phyloP scores from a whole-genome alignment of 2,113 vertebrate species.

The Pao palembangensis region DNA sequence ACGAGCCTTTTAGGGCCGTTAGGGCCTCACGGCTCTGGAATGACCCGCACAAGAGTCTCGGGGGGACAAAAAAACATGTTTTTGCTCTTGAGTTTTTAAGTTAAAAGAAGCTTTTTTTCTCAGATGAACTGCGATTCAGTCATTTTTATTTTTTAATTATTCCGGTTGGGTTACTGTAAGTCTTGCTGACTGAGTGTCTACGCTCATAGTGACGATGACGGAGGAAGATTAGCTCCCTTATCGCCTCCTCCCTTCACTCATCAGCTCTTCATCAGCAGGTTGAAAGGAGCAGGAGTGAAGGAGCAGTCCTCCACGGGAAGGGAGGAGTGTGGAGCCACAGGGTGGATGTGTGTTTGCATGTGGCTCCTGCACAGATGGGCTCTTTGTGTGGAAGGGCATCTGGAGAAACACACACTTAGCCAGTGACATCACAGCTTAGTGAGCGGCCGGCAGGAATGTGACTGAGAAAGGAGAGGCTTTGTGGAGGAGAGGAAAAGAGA shows the following conservation, averaged over 20 bases:
- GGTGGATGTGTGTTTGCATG: constrained; percentile 38
- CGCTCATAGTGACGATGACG: constrained; percentile 38
- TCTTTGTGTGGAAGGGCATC: constrained; percentile 62
- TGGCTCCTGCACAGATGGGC: constrained; percentile 44
- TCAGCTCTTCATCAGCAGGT: constrained; percentile 53
- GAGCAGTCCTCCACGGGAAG: constrained; percentile 31
- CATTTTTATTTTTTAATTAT: too few species aligned
- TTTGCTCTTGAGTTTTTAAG: too few species aligned
- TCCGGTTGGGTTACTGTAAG: too few species aligned
- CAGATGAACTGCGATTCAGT: constrained; percentile 10
- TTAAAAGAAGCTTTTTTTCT: too few species aligned
- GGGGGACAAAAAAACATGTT: too few species aligned
- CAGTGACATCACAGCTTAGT: constrained; percentile 68
- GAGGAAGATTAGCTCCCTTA: constrained; percentile 31
- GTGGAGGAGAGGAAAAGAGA: constrained; percentile 70
- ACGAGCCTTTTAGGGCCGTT: too few species aligned
- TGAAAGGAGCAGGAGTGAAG: constrained; percentile 8
- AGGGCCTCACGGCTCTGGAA: too few species aligned
- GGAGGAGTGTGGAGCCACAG: constrained; percentile 39
- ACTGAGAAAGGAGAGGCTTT: constrained; percentile 70
- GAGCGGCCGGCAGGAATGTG: constrained; percentile 59
- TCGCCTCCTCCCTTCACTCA: constrained; percentile 47
- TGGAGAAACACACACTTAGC: constrained; percentile 39
- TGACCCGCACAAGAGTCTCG: too few species aligned
- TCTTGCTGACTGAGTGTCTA: constrained; percentile 28